Evolutionary conservation across 1,140 invertebrate species (phyloP), one percentile per base, ranked within the genome.

Genomic region (Fragariocoptes setiger): DNA sequence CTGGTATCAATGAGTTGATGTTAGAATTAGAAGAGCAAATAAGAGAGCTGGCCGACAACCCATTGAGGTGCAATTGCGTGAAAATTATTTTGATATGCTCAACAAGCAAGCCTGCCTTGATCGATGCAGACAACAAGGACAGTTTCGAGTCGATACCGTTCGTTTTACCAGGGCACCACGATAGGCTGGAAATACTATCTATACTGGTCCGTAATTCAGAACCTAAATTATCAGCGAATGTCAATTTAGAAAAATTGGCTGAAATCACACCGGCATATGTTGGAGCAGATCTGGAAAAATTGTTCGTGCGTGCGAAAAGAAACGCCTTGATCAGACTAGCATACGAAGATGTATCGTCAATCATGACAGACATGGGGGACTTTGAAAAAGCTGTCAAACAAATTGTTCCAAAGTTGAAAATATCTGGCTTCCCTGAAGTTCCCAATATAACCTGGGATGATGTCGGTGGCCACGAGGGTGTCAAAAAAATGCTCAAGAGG

Each of bases 371-470:
- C 25, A 25, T 42, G 21, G 3, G 19, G 17, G 43, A 45, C 35
- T 46, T 45, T 40, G 38, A 44, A 3, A 19, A 2, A 17, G 48
- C 46, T 16, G 19, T 50, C 13, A 45, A 44, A 42, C 17, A 42
- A 8, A 35, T 50, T n/a, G 40, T 47, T 36, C 48, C 47, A 2
- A 47, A 47, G n/a, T 38, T 45, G 0, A 88, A 88, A 49, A 31
- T n/a, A 8, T n/a, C 8, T 31, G 90, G 90, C 38, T 94, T 97
- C 61, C 76, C 79, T 3, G 90, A 85, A 4, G 79, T 97, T 16
- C 88, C 90, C 12, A 79, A 92, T 64, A 76, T 82, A 0, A 86
- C 78, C 0, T 99, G 90, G 90, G 70, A 82, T 45, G 83, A 99
- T 61, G 70, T 99, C 50, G 92, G 92, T 1, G 88, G 86, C 1